Evolutionary conservation across 2,888 invertebrate genomes (phyloP).

Genomic region (Graphium colonna): DNA sequence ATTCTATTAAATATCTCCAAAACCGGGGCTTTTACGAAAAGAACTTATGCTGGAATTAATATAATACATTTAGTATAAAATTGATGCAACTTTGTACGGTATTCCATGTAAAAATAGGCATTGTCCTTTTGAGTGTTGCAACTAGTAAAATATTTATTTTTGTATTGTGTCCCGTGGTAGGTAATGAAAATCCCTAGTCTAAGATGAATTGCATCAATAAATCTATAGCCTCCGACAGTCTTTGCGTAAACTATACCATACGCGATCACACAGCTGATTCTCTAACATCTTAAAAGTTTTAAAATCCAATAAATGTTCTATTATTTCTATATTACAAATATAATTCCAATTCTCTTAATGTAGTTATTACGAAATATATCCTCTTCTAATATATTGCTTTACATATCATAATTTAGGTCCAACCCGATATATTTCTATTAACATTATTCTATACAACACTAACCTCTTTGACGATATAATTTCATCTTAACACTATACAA

Average conservation of each 20-base stretch:
- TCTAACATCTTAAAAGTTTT: constrained; percentile 31
- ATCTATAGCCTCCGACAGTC: constrained; percentile 49
- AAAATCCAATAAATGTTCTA: neutral
- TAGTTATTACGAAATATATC: neutral
- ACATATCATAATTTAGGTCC: neutral
- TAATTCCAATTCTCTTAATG: neutral
- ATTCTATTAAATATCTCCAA: no score
- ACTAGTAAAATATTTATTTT: no score
- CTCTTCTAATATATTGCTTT: neutral
- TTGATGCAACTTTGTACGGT: no score
- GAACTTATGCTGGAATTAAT: no score
- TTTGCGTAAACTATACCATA: constrained; percentile 59
- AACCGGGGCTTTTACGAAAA: no score
- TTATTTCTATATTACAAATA: neutral
- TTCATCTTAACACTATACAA: constrained; percentile 32
- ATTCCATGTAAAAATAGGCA: no score
- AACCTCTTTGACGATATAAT: neutral
- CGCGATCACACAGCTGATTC: constrained; percentile 28
- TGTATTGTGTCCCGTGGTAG: no score
- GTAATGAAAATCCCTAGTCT: no score
- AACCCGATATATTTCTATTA: neutral
- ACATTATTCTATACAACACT: neutral
- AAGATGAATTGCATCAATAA: neutral
- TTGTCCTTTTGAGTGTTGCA: no score
- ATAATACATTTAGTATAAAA: no score